phyloP scores from a whole-genome alignment of 2,797 vertebrate genomes.

The Tapera naevia region DNA sequence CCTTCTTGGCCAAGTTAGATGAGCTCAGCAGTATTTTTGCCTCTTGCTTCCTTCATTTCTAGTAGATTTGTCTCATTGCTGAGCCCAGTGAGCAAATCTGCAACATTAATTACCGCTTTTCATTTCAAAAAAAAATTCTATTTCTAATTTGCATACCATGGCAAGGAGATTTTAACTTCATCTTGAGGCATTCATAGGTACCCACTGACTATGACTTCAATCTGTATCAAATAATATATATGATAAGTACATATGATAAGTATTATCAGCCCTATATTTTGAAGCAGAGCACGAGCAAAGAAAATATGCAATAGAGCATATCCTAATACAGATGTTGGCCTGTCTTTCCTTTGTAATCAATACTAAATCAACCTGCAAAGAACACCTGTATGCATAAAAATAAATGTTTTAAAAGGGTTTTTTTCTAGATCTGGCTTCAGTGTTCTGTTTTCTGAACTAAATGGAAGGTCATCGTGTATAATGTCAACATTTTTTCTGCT shows the following conservation, averaged over 20 bases:
- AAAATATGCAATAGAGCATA: not conserved
- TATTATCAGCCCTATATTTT: not conserved
- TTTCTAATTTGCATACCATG: not conserved
- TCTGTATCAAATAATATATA: not conserved
- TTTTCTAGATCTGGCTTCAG: slow-evolving; percentile 46
- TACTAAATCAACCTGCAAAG: slow-evolving; percentile 30
- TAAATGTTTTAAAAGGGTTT: not conserved
- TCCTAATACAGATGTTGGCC: not conserved
- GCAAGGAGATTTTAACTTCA: not conserved
- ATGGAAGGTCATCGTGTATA: slow-evolving; percentile 1
- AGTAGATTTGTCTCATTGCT: slow-evolving; percentile 51
- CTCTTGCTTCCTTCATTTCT: slow-evolving; percentile 61
- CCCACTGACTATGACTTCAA: not conserved
- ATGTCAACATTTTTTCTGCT: slow-evolving; percentile 18
- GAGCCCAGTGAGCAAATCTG: slow-evolving; percentile 53
- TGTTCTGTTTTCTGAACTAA: slow-evolving; percentile 46
- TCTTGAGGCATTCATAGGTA: not conserved
- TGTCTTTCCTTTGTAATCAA: slow-evolving; percentile 4
- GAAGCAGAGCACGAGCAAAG: not conserved
- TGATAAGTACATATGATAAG: not conserved
- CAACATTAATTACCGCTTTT: slow-evolving; percentile 9
- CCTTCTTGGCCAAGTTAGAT: slow-evolving; percentile 31
- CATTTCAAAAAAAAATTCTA: not conserved
- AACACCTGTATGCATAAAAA: not conserved
- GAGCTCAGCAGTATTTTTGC: slow-evolving; percentile 53